A percentile compares a stretch with the other conserved stretches of the same genome.
phyloP scores from a whole-genome alignment of 1,140 invertebrate genomes.

The Drosophila nigrodunni region DNA sequence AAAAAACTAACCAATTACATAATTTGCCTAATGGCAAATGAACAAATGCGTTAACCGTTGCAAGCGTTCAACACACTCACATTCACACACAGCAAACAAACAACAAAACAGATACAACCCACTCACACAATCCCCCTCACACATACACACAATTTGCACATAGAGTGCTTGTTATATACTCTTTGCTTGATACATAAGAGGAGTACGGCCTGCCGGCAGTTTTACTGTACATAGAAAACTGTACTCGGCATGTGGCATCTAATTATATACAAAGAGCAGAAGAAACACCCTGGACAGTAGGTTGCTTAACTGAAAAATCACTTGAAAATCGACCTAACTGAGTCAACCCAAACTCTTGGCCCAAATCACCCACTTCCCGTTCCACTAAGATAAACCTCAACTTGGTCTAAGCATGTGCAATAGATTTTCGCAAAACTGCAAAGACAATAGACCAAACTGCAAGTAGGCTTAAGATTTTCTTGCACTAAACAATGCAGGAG shows the following conservation, averaged over 20 bases:
- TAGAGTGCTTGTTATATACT: slow-evolving; percentile 4
- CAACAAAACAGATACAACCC: slow-evolving; percentile 15
- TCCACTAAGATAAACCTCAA: neutral
- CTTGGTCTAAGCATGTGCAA: slow-evolving; percentile 65
- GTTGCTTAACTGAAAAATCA: slow-evolving; percentile 65
- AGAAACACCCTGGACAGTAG: slow-evolving; percentile 43
- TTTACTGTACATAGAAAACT: slow-evolving; percentile 75
- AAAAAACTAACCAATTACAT: slow-evolving; percentile 49
- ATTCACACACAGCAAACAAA: slow-evolving; percentile 12
- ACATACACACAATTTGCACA: neutral
- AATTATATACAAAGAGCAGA: slow-evolving; percentile 72
- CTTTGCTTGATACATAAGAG: slow-evolving; percentile 7
- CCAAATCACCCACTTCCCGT: too few species aligned
- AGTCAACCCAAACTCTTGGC: neutral
- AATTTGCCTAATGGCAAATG: slow-evolving; percentile 51
- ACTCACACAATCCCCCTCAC: slow-evolving; percentile 4
- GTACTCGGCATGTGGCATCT: slow-evolving; percentile 66
- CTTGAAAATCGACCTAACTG: slow-evolving; percentile 58
- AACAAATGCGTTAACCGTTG: slow-evolving; percentile 24
- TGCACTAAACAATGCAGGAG: slow-evolving; percentile 64
- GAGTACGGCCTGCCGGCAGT: slow-evolving; percentile 40
- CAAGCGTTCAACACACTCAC: slow-evolving; percentile 10
- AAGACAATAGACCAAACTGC: slow-evolving; percentile 56
- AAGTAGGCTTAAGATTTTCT: slow-evolving; percentile 79
- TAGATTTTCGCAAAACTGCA: slow-evolving; percentile 59